Conservation (phyloP, 2,888 invertebrate species). For the Hyppa rectilinea region DNA sequence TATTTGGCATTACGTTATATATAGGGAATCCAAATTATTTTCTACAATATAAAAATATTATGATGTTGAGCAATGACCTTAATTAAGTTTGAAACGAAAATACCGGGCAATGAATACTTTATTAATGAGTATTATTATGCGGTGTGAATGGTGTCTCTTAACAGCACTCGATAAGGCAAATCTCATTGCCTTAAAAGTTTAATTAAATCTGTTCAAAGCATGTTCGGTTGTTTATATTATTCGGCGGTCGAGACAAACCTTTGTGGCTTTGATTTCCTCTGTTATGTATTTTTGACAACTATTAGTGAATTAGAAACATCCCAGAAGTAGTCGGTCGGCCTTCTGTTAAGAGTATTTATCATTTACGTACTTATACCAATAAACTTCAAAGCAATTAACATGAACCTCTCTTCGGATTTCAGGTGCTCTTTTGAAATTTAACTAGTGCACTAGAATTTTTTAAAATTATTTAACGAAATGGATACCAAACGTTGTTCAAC, state of each 20-base stretch:
- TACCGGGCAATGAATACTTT: conserved; percentile 88
- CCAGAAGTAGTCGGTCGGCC: conserved; percentile 2
- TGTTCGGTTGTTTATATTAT: conserved; percentile 37
- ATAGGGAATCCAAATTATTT: conserved; percentile 74
- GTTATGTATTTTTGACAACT: not conserved
- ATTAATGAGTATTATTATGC: conserved; percentile 71
- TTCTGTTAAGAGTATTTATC: conserved; percentile 22
- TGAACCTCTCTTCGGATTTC: conserved; percentile 38
- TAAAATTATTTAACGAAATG: conserved; percentile 49
- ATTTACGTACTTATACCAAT: conserved; percentile 28
- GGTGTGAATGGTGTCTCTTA: conserved; percentile 45
- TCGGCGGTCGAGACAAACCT: conserved; percentile 6
- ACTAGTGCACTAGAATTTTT: conserved; percentile 61
- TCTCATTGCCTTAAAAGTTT: conserved; percentile 13
- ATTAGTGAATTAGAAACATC: not conserved
- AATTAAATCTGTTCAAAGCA: conserved; percentile 26
- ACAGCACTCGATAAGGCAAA: conserved; percentile 64
- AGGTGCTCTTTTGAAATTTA: conserved; percentile 64
- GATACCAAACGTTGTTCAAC: conserved; percentile 41
- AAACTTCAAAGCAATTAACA: conserved; percentile 60
- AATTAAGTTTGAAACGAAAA: conserved; percentile 81
- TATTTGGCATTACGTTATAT: conserved; percentile 80
- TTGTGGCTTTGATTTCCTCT: not conserved
- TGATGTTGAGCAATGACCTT: conserved; percentile 85
- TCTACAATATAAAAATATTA: conserved; percentile 80